These are phyloP conservation scores for Natrix natrix DNA, from an alignment of 2,797 vertebrate species.

Conservation along the genomic window DNA sequence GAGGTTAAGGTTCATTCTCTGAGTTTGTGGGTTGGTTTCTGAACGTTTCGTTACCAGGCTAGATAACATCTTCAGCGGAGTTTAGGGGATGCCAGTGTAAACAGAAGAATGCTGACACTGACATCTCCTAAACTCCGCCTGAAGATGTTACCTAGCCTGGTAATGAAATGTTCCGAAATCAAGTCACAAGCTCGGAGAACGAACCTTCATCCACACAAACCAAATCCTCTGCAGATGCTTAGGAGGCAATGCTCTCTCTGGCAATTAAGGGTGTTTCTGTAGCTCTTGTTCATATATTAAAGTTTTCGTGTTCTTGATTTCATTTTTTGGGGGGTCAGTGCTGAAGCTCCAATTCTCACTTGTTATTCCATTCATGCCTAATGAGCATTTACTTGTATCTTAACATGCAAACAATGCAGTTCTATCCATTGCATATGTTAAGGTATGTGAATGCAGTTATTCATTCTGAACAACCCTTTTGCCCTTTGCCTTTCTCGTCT, in stretches of 20 bases:
- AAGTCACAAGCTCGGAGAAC: too few species aligned
- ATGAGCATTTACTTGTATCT: background rate
- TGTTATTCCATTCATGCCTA: background rate
- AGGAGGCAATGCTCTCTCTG: background rate
- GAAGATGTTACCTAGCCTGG: too few species aligned
- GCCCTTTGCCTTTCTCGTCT: background rate
- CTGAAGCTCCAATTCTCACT: background rate
- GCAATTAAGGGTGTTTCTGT: background rate
- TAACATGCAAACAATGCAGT: background rate
- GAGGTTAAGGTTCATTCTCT: too few species aligned
- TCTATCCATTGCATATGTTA: background rate
- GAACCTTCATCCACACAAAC: background rate
- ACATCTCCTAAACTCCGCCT: too few species aligned
- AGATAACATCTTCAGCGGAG: too few species aligned
- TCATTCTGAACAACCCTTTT: background rate
- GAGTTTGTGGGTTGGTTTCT: too few species aligned
- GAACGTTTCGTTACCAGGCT: too few species aligned
- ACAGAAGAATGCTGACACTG: too few species aligned
- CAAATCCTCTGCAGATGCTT: background rate
- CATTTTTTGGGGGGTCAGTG: background rate
- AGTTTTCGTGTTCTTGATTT: background rate
- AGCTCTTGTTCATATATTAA: background rate
- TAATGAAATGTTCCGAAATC: too few species aligned
- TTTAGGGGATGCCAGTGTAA: too few species aligned
- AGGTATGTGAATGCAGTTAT: background rate